Evolutionary conservation across 1,140 invertebrate species (phyloP), one percentile per base, ranked within the genome.

Genomic region (Pararge aegeria): DNA sequence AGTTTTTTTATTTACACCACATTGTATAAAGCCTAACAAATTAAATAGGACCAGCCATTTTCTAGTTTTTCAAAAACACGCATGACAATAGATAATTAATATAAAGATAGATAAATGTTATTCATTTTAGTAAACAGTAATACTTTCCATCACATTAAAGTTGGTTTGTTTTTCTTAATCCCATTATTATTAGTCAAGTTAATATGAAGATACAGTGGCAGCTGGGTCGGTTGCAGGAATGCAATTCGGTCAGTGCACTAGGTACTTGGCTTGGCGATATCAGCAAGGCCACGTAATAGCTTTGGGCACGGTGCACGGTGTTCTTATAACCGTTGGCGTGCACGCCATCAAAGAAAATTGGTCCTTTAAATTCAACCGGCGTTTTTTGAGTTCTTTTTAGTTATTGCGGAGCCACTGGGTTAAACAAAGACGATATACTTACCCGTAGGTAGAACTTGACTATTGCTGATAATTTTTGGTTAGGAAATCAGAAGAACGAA

Each of bases 281-380:
- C 42, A 46, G 42, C 42, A 46, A 46, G 42, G 42, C 42, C 42
- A 20, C 42, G 42, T 46, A 46, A 46, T 46, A 46, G 42, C 42
- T 46, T 46, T 46, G 42, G 42, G 42, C 42, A 46, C 42, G 42
- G 38, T n/a, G n/a, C 38, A 16, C 38, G 38, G n/a, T 46, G 42
- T 46, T 46, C 42, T 46, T 46, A 46, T 42, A 42, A 42, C 1
- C 38, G 38, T 42, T 42, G 38, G 38, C 38, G 38, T 46, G 42
- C 42, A 46, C 42, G 19, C 42, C 42, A 46, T 46, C 42, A 46
- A 46, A 46, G 42, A 46, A 46, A 46, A 46, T 46, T 46, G 42
- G 42, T 46, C 42, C 42, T 46, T 46, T 46, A 46, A 46, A 46
- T 46, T 46, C 19, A 46, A 46, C 42, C 13, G 42, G 15, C 18